Percentiles rank a stretch among this genome's conserved stretches.
phyloP scores from a whole-genome alignment of 2,797 vertebrate species.

The Phalanger gymnotis region DNA sequence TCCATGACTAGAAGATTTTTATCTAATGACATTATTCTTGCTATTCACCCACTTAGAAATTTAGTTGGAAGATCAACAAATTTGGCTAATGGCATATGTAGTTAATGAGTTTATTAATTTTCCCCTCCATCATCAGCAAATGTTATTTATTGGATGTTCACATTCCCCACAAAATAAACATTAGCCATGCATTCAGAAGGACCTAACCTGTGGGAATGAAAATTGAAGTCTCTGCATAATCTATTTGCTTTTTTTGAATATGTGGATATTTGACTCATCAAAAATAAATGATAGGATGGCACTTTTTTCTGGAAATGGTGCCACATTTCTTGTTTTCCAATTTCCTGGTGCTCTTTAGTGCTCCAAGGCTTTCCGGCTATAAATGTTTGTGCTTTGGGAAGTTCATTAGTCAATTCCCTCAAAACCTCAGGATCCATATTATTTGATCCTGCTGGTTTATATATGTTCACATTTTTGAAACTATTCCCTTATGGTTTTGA shows the following conservation, averaged over 20 bases:
- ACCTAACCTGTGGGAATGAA: slow-evolving; percentile 26
- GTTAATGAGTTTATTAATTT: slow-evolving; percentile 30
- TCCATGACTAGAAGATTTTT: neutral
- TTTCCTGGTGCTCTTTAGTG: slow-evolving; percentile 53
- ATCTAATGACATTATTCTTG: neutral
- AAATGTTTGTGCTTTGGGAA: slow-evolving; percentile 35
- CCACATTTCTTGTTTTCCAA: slow-evolving; percentile 69
- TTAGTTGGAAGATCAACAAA: neutral
- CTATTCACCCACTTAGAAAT: neutral
- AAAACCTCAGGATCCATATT: slow-evolving; percentile 48
- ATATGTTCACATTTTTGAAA: slow-evolving; percentile 64
- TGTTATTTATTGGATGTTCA: slow-evolving; percentile 40
- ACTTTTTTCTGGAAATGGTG: slow-evolving; percentile 59
- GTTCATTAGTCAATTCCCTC: slow-evolving; percentile 72
- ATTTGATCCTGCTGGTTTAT: slow-evolving; percentile 68
- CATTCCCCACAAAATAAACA: slow-evolving; percentile 52
- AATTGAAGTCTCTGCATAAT: slow-evolving; percentile 52
- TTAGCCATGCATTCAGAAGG: slow-evolving; percentile 7
- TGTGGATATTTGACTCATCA: slow-evolving; percentile 48
- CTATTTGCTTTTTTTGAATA: slow-evolving; percentile 65
- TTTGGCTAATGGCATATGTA: slow-evolving; percentile 14
- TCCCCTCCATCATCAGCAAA: slow-evolving; percentile 20
- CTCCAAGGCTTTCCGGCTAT: slow-evolving; percentile 25
- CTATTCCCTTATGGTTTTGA: slow-evolving; percentile 62
- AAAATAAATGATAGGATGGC: slow-evolving; percentile 59